Evolutionary conservation across 2,888 invertebrate species (phyloP).

Genomic region (Yponomeuta plumbellus): DNA sequence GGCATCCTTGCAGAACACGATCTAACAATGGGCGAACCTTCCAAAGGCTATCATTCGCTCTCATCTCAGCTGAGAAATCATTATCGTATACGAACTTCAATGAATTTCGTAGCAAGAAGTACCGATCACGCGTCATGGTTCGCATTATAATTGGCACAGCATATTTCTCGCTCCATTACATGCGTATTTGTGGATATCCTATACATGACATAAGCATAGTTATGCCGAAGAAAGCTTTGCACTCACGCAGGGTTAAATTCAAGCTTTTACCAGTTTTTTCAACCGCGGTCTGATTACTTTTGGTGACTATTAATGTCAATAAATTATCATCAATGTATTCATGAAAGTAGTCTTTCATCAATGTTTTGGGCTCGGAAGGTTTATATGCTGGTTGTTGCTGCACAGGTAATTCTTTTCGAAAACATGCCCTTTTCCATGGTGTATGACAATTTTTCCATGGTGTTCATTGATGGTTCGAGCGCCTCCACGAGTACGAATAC

Average conservation of each 20-base stretch:
- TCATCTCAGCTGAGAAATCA: constrained; percentile 1
- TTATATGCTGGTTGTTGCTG: no score
- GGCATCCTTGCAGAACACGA: constrained; percentile 21
- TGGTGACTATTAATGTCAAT: not conserved
- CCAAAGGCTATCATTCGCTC: not conserved
- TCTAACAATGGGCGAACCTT: constrained; percentile 4
- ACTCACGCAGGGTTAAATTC: not conserved
- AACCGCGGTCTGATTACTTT: not conserved
- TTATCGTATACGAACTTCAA: constrained; percentile 3
- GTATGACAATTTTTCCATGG: no score
- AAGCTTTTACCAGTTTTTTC: not conserved
- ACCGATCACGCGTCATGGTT: not conserved
- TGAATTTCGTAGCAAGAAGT: not conserved
- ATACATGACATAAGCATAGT: constrained; percentile 2
- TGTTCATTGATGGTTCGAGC: no score
- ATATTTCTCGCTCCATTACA: constrained; percentile 1
- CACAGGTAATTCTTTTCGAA: no score
- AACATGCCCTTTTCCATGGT: no score
- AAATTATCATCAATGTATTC: not conserved
- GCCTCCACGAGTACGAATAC: no score
- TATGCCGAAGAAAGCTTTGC: not conserved
- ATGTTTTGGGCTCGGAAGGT: no score
- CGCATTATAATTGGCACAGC: not conserved
- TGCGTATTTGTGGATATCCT: not conserved
- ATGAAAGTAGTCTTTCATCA: no score